A percentile compares a stretch with the other conserved stretches of the same genome.
phyloP scores from a whole-genome alignment of 2,113 vertebrate genomes.

The Lepisosteus osseus region DNA sequence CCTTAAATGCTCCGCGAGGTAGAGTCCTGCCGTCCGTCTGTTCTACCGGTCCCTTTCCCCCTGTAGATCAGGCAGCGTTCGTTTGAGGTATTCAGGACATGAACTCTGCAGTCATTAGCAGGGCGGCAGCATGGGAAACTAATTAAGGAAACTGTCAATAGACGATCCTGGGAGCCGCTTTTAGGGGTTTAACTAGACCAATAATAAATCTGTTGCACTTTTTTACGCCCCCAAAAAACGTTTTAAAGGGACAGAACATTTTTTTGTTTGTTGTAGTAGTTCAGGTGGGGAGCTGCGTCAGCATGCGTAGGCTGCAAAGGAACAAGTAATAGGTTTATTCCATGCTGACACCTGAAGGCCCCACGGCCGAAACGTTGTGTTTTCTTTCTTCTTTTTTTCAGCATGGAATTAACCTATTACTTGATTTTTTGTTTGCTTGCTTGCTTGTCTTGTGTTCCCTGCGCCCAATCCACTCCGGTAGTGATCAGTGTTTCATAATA shows the following conservation, averaged over 20 bases:
- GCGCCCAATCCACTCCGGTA: no score
- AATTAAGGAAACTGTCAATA: neutral
- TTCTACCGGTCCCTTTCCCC: neutral
- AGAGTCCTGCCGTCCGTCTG: neutral
- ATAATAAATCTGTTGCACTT: conserved; percentile 1
- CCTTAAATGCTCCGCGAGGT: conserved; percentile 3
- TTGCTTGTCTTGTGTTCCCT: no score
- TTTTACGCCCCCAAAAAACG: neutral
- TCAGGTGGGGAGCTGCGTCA: no score
- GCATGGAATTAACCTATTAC: neutral
- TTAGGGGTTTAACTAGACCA: conserved; percentile 6
- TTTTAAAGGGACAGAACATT: neutral
- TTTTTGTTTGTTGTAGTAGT: neutral
- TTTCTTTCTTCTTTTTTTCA: no score
- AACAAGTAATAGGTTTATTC: no score
- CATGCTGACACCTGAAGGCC: no score
- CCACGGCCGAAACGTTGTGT: no score
- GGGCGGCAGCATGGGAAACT: conserved; percentile 8
- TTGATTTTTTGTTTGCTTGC: neutral
- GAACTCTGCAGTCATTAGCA: conserved; percentile 3
- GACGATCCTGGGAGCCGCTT: neutral
- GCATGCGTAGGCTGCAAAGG: no score
- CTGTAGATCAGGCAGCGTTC: neutral
- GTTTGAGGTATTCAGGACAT: neutral
- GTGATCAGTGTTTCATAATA: no score